A percentile compares a stretch with the other conserved stretches of the same genome.
phyloP scores from a whole-genome alignment of 2,888 invertebrate genomes.

The Microchrysa polita region DNA sequence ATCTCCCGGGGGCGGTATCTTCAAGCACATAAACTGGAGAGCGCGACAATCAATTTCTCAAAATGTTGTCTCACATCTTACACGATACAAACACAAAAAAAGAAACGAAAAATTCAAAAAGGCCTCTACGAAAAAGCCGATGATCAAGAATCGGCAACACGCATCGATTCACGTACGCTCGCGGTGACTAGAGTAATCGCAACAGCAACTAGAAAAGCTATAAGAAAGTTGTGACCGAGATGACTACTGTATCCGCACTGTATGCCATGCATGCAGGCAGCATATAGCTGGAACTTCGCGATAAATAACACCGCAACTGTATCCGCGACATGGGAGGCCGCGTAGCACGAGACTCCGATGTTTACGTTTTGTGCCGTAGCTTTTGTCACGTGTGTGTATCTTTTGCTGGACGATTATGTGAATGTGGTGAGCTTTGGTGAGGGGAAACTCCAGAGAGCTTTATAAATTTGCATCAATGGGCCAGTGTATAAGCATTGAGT shows the following conservation, averaged over 20 bases:
- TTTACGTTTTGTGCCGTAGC: conserved; percentile 37
- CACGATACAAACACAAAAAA: no score
- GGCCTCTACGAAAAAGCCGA: no score
- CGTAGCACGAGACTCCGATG: conserved; percentile 28
- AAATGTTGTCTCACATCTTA: neutral
- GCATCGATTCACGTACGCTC: neutral
- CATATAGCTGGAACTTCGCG: no score
- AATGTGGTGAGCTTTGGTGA: conserved; percentile 30
- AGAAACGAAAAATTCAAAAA: neutral
- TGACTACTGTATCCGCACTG: conserved; percentile 1
- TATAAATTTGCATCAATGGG: conserved; percentile 2
- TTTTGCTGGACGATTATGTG: neutral
- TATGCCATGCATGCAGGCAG: neutral
- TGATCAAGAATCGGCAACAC: neutral
- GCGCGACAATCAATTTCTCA: neutral
- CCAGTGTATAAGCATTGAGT: neutral
- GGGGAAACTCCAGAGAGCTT: neutral
- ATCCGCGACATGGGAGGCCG: neutral
- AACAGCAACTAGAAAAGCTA: conserved; percentile 24
- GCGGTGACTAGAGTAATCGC: neutral
- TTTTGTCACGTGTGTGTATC: conserved; percentile 38
- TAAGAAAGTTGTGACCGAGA: conserved; percentile 3
- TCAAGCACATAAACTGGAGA: neutral
- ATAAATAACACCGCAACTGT: conserved; percentile 2
- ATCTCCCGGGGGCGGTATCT: conserved; percentile 17